Percentiles rank a stretch among this genome's conserved stretches.
Evolutionary conservation across 2,113 vertebrate species (phyloP).

Genomic region (Chloropsis cyanopogon): DNA sequence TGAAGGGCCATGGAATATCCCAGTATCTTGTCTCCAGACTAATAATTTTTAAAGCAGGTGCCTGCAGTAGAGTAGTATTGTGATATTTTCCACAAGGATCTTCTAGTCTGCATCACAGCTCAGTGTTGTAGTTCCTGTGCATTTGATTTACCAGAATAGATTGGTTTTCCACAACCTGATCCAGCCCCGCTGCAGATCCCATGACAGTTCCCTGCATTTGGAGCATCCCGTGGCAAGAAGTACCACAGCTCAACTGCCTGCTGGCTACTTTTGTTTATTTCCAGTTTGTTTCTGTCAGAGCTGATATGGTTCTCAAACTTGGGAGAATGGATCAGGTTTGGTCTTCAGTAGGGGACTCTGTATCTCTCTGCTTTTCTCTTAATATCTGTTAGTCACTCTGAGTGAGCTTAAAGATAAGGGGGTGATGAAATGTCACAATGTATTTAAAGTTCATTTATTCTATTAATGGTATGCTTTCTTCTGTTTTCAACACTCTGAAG

Average conservation of each 20-base stretch:
- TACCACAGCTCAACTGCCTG: not conserved
- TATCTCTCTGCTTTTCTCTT: not conserved
- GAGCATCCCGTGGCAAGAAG: not conserved
- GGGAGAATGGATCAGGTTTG: not conserved
- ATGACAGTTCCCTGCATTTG: not conserved
- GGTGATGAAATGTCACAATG: not conserved
- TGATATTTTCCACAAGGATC: not conserved
- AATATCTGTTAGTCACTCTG: not conserved
- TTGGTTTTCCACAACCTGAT: not conserved
- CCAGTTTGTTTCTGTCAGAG: not conserved
- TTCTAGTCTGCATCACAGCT: not conserved
- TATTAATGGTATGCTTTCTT: not conserved
- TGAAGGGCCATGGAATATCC: not conserved
- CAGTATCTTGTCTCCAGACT: not conserved
- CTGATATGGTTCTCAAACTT: not conserved
- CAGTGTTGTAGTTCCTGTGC: not conserved
- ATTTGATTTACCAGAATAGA: not conserved
- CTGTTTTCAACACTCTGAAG: not conserved
- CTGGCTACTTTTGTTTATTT: not conserved
- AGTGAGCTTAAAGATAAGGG: not conserved
- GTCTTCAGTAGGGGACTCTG: accelerated
- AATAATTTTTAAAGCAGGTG: not conserved
- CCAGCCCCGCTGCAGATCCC: accelerated
- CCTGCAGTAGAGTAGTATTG: not conserved
- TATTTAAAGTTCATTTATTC: not conserved